These are phyloP conservation scores for Nyctalus aviator DNA, from an alignment of 2,797 vertebrate species.

Conservation along the genomic window DNA sequence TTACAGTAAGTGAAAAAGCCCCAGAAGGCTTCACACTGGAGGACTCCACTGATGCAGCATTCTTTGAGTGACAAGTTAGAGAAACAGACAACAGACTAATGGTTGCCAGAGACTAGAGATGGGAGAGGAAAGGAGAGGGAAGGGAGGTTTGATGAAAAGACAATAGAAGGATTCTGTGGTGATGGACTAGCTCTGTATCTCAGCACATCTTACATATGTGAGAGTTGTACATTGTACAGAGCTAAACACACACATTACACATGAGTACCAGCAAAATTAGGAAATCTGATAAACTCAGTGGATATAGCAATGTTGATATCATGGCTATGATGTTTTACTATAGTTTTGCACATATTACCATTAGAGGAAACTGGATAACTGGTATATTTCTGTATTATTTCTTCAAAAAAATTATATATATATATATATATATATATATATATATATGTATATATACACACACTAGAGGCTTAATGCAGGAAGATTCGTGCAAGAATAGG, in stretches of 20 bases:
- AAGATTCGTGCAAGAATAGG: too few species aligned
- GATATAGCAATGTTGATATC: background rate
- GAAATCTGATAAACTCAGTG: background rate
- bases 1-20: background rate
- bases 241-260: background rate
- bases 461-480: too few species aligned
- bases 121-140: background rate
- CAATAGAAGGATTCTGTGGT: background rate
- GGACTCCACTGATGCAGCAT: background rate
- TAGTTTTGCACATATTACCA: background rate
- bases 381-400: background rate
- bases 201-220: background rate
- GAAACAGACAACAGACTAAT: background rate
- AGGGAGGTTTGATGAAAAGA: background rate
- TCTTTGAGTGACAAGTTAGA: conserved; percentile 15
- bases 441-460: too few species aligned
- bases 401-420: background rate
- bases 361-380: background rate
- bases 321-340: background rate
- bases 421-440: too few species aligned
- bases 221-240: background rate
- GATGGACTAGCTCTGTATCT: background rate
- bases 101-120: background rate
- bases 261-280: background rate
- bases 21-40: background rate